Conservation (phyloP, 2,888 invertebrate species). For the Ormyrus thymus region DNA sequence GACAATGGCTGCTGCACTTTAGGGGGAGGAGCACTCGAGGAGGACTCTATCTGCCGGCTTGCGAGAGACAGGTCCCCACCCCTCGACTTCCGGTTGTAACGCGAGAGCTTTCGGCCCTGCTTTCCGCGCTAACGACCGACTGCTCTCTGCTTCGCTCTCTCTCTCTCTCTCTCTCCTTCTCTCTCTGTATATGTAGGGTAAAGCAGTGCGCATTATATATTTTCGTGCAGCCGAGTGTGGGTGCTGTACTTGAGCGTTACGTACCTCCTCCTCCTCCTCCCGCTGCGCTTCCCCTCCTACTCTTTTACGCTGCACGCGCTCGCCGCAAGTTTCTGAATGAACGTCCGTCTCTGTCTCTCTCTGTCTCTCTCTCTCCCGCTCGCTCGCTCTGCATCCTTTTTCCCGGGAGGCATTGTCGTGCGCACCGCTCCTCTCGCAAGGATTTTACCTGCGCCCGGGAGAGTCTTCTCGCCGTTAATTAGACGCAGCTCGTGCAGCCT, state of each 20-base stretch:
- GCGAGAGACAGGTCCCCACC: slow-evolving; percentile 65
- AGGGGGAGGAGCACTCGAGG: slow-evolving; percentile 51
- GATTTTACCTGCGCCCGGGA: too few relatives aligned
- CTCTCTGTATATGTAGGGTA: slow-evolving; percentile 8
- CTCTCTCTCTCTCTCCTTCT: too few relatives aligned
- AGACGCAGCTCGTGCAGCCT: too few relatives aligned
- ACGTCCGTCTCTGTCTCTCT: slow-evolving; percentile 4
- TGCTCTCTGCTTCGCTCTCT: neutral
- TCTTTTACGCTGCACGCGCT: slow-evolving; percentile 18
- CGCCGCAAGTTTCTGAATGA: slow-evolving; percentile 14
- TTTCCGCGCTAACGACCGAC: slow-evolving; percentile 37
- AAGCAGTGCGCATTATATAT: neutral
- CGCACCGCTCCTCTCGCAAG: neutral
- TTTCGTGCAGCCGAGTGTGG: neutral
- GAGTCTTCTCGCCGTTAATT: too few relatives aligned
- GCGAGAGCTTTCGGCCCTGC: slow-evolving; percentile 62
- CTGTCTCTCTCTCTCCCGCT: slow-evolving; percentile 16
- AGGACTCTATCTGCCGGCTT: slow-evolving; percentile 29
- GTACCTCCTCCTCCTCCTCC: slow-evolving; percentile 12
- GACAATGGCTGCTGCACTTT: slow-evolving; percentile 34
- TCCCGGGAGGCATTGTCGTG: neutral
- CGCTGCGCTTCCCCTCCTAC: neutral
- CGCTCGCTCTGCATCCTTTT: slow-evolving; percentile 4
- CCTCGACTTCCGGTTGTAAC: slow-evolving; percentile 73
- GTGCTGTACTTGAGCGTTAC: slow-evolving; percentile 4